phyloP scores from a whole-genome alignment of 2,888 invertebrate genomes.

The Spisula subtruncata region DNA sequence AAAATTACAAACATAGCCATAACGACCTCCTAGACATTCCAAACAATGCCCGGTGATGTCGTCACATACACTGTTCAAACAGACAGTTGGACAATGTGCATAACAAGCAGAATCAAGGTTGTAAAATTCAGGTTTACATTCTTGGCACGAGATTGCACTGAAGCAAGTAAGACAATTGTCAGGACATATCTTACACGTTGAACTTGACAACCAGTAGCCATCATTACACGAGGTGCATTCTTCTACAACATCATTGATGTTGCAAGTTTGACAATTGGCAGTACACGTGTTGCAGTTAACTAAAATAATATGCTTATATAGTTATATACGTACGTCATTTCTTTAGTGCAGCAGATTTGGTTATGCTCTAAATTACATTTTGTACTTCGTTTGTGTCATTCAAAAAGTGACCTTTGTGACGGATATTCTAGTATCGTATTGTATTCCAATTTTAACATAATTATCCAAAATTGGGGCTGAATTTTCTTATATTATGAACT shows the following conservation, averaged over 20 bases:
- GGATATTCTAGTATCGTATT: no score
- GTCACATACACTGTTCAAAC: not conserved
- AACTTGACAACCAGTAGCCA: not conserved
- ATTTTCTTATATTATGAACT: no score
- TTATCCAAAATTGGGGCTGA: no score
- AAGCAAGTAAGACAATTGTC: not conserved
- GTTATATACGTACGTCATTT: not conserved
- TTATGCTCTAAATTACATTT: no score
- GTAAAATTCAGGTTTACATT: not conserved
- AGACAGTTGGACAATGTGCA: not conserved
- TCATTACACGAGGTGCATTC: not conserved
- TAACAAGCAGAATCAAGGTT: not conserved
- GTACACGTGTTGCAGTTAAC: not conserved
- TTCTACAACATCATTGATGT: no score
- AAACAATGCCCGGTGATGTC: not conserved
- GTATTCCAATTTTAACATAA: no score
- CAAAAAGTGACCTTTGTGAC: no score
- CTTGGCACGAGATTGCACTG: not conserved
- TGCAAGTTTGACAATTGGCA: not conserved
- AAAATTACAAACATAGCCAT: not conserved
- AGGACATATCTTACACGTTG: not conserved
- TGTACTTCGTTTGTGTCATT: no score
- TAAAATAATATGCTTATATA: not conserved
- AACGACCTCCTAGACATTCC: not conserved
- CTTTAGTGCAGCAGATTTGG: no score